Base-by-base conservation (phyloP, 2,113 vertebrate species). In the Lagopus leucura region DNA sequence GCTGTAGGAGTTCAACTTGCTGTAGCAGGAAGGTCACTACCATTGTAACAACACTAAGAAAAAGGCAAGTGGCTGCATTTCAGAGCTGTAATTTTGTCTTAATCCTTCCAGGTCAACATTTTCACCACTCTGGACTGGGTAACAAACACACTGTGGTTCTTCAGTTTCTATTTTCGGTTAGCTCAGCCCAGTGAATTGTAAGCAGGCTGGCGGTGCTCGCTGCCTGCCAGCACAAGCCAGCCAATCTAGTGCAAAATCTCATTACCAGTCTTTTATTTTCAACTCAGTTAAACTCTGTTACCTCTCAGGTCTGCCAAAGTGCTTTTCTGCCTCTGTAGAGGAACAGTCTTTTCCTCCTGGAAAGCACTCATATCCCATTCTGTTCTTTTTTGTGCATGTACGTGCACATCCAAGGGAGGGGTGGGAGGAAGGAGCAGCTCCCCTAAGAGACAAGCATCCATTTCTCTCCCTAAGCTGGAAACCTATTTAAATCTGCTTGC, bases 401-500 rank as follows among this genome's bases (percentile, higher is more conserved):
- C 63, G 19, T 86, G 60, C 45, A 93, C 65, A 52, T 72, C 74
- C 74, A 90, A 86, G 88, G 75, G 92, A 95, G 69, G 38, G 55
- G 19, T 47, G 43, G 69, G 55, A 94, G 34, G 38, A 88, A 71
- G 50, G 22, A 96, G 50, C 69, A 96, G 86, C 72, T 90, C 47
- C 79, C 82, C 38, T 88, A 90, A 74, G 88, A 95, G 85, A 81
- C 85, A 88, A 91, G 81, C 88, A 86, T 89, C 69, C 82, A 90
- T 95, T 90, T 91, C 69, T 94, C 86, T 96, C 73, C 72, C 55
- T 91, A 93, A 94, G 82, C 92, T 96, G 94, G 90, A 93, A 93
- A 92, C 93, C 76, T 95, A 95, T 95, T 96, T 96, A 95, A 96
- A 96, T 96, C 93, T 95, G 82, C 94, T 95, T 93, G 88, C 91